Percentiles rank a stretch among this genome's conserved stretches.
Evolutionary conservation across 2,113 vertebrate genomes (phyloP).

Genomic region (Thalassarche chlororhynchos): DNA sequence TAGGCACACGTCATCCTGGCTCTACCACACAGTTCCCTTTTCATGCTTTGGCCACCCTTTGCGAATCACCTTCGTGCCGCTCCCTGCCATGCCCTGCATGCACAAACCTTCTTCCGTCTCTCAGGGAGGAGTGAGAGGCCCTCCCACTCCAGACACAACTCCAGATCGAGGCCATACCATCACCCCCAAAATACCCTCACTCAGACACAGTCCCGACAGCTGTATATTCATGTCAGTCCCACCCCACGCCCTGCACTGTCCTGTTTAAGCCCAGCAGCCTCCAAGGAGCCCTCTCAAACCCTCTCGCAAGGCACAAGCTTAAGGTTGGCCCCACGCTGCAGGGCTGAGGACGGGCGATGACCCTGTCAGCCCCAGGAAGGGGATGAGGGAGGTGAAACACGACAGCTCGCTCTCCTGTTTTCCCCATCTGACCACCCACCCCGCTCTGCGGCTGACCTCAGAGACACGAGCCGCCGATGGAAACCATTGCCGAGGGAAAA

Average conservation of each 20-base stretch:
- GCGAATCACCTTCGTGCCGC: not conserved
- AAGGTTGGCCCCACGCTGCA: not conserved
- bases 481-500: not conserved
- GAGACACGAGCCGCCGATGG: rapidly evolving
- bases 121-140: not conserved
- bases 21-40: slow-evolving; percentile 40
- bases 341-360: not conserved
- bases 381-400: not conserved
- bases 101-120: not conserved
- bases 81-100: not conserved
- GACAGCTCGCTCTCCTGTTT: not conserved
- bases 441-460: not conserved
- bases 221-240: not conserved
- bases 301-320: not conserved
- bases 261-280: not conserved
- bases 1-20: slow-evolving; percentile 32
- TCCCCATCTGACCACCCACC: not conserved
- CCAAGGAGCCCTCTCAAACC: not conserved
- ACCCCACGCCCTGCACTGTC: rapidly evolving
- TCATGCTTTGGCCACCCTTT: not conserved
- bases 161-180: not conserved
- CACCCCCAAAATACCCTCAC: not conserved
- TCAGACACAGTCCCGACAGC: not conserved
- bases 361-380: not conserved
- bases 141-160: not conserved